Conservation (phyloP, 92 coral and sea anemone genomes). For the Scolanthus callimorphus region DNA sequence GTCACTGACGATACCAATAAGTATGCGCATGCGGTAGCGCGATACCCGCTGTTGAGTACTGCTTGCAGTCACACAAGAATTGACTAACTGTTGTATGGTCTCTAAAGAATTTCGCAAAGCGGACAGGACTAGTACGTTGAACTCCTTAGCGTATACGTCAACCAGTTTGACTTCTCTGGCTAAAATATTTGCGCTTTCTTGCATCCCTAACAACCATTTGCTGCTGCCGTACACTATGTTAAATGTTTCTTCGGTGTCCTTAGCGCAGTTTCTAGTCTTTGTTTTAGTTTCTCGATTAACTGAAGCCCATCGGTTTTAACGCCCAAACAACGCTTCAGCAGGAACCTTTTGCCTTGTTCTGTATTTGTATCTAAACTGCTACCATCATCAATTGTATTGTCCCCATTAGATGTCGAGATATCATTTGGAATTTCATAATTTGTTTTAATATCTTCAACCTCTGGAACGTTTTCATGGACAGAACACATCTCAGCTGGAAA, state of each 20-base stretch:
- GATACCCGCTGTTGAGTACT: conserved; percentile 10
- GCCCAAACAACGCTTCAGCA: neutral
- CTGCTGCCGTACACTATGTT: neutral
- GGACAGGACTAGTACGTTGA: conserved; percentile 24
- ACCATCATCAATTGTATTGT: too few species aligned
- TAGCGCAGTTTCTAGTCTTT: neutral
- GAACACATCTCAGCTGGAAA: too few species aligned
- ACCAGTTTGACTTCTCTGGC: conserved; percentile 68
- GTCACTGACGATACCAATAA: conserved; percentile 49
- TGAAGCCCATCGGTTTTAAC: neutral
- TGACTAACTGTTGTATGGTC: conserved; percentile 41
- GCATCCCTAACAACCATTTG: conserved; percentile 45
- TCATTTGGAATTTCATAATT: too few species aligned
- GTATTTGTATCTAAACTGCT: too few species aligned
- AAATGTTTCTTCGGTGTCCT: neutral
- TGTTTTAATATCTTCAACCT: too few species aligned
- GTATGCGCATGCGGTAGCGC: conserved; percentile 13
- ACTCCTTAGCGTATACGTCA: conserved; percentile 28
- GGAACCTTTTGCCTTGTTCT: neutral
- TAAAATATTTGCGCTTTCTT: conserved; percentile 50
- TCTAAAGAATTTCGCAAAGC: conserved; percentile 53
- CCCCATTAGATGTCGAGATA: too few species aligned
- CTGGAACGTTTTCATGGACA: too few species aligned
- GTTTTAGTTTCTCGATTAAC: neutral
- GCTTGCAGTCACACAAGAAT: conserved; percentile 38